Evolutionary conservation across 2,888 invertebrate genomes (phyloP).

Genomic region (Cactoblastis cactorum): DNA sequence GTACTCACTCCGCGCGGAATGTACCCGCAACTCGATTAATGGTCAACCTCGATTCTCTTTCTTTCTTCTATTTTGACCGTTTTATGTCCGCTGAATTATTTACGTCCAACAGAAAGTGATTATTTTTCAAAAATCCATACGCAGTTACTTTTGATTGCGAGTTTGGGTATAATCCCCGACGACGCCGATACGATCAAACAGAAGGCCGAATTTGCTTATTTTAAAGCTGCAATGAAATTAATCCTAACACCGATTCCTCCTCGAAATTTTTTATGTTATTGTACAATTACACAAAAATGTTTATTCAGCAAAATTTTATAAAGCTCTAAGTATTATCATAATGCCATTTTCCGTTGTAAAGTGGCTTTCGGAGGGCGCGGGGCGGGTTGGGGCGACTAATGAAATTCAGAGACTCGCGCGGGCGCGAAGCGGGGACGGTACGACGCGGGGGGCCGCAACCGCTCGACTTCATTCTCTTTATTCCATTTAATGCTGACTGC

Average conservation of each 20-base stretch:
- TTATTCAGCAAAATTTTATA: conserved; percentile 74
- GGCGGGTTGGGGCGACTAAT: conserved; percentile 63
- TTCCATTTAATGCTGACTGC: conserved; percentile 80
- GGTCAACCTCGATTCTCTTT: conserved; percentile 50
- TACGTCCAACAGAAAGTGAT: conserved; percentile 13
- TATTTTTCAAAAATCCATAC: conserved; percentile 12
- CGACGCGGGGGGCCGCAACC: conserved; percentile 44
- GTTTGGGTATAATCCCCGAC: conserved; percentile 7
- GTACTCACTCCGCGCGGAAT: conserved; percentile 51
- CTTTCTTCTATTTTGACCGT: conserved; percentile 34
- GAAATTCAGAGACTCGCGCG: conserved; percentile 70
- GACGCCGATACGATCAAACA: conserved; percentile 11
- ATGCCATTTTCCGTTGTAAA: conserved; percentile 76
- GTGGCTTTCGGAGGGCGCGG: conserved; percentile 67
- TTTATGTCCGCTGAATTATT: conserved; percentile 16
- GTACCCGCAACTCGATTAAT: conserved; percentile 56
- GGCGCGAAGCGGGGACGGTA: conserved; percentile 23
- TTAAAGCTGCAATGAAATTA: conserved; percentile 35
- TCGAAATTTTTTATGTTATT: conserved; percentile 49
- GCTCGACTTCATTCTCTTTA: conserved; percentile 77
- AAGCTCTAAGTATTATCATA: conserved; percentile 75
- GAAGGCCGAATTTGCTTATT: conserved; percentile 7
- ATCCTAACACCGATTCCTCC: conserved; percentile 28
- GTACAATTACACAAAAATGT: conserved; percentile 71
- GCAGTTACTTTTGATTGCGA: conserved; percentile 12